Evolutionary conservation across 2,888 invertebrate genomes (phyloP).

Genomic region (Cheilosia soror): DNA sequence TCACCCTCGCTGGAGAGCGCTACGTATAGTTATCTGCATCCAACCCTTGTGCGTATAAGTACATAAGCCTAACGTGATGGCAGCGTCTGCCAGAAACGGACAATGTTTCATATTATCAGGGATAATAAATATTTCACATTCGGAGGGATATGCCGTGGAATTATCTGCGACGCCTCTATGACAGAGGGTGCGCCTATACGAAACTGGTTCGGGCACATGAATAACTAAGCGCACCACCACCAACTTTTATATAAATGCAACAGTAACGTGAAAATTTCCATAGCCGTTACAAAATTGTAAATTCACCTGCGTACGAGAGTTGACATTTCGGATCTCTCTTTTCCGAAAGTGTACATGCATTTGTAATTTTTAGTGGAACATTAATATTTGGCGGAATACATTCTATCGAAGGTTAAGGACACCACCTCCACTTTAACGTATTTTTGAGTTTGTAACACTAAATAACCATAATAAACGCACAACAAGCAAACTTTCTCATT

Average conservation of each 20-base stretch:
- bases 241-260: constrained; percentile 16
- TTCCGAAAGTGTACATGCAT: not conserved
- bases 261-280: constrained; percentile 33
- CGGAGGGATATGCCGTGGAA: constrained; percentile 47
- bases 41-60: constrained; percentile 1
- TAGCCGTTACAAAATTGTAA: constrained; percentile 53
- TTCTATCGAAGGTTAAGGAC: not conserved
- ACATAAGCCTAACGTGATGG: constrained; percentile 17
- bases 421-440: not conserved
- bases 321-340: constrained; percentile 56
- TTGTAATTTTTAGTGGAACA: constrained; percentile 10
- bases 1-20: constrained; percentile 11
- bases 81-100: constrained; percentile 50
- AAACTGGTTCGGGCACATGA: constrained; percentile 12
- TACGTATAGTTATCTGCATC: constrained; percentile 25
- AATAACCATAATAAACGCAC: constrained; percentile 8
- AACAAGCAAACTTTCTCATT: not conserved
- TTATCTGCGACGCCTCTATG: constrained; percentile 46
- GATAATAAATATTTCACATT: constrained; percentile 70
- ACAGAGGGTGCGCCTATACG: constrained; percentile 13
- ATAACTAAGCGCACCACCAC: constrained; percentile 7
- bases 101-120: constrained; percentile 66
- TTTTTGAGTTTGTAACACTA: not conserved
- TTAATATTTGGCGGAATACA: not conserved
- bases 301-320: constrained; percentile 54